A percentile compares a stretch with the other conserved stretches of the same genome.
phyloP scores from a whole-genome alignment of 2,113 vertebrate genomes.

The Cryptomyrus ogoouensis region DNA sequence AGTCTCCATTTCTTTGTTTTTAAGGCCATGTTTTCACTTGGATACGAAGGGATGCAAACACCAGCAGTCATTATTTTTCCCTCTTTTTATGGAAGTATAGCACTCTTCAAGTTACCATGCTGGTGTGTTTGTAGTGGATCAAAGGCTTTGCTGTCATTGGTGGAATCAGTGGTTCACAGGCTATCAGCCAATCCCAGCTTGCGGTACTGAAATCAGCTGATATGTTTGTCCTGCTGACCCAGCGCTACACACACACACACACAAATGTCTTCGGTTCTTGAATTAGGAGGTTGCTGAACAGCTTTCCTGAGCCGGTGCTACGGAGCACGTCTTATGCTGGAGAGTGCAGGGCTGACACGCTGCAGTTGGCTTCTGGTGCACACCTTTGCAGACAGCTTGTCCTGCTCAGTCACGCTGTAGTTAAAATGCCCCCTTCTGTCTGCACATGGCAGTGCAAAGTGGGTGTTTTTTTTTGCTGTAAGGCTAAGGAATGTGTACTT shows the following conservation, averaged over 20 bases:
- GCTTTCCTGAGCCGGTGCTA: neutral
- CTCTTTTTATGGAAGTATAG: neutral
- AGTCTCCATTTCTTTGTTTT: neutral
- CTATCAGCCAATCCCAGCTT: neutral
- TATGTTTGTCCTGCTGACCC: neutral
- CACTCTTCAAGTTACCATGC: neutral
- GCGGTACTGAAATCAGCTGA: neutral
- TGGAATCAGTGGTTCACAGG: neutral
- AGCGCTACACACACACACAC: neutral
- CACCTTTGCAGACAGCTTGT: neutral
- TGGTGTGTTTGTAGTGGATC: neutral
- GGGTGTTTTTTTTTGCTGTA: neutral
- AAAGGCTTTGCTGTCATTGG: neutral
- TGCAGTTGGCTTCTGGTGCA: neutral
- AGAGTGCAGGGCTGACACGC: neutral
- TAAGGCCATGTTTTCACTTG: neutral
- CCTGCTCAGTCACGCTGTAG: neutral
- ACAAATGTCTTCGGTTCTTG: neutral
- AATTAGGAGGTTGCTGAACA: neutral
- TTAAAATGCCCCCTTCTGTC: neutral
- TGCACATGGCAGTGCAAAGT: neutral
- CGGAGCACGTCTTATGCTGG: neutral
- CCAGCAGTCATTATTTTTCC: neutral
- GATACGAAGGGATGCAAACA: neutral
- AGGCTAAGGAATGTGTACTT: slow-evolving; percentile 36